Conservation (phyloP, 92 coral and sea anemone species). For the Micromussa lordhowensis region DNA sequence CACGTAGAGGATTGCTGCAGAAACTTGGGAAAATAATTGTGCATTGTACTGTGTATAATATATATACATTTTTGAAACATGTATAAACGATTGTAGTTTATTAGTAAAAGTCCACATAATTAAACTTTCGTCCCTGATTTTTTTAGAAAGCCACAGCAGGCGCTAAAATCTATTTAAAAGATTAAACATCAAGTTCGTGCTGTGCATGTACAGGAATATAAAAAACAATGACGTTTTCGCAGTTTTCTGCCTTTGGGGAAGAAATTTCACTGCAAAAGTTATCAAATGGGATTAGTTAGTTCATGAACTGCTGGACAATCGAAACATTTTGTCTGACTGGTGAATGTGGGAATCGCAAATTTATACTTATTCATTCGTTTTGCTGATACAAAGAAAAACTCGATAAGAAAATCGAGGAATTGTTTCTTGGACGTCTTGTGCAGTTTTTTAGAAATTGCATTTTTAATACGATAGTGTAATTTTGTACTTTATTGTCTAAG, state of each 20-base stretch:
- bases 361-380: conserved; percentile 13
- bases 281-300: background rate
- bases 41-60: background rate
- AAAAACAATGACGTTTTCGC: background rate
- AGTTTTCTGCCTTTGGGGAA: background rate
- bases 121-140: background rate
- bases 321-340: background rate
- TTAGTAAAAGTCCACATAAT: background rate
- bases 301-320: background rate
- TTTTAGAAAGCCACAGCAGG: background rate
- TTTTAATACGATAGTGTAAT: background rate
- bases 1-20: background rate
- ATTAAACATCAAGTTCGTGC: background rate
- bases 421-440: background rate
- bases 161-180: background rate
- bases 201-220: background rate
- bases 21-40: background rate
- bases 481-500: conserved; percentile 10
- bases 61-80: background rate
- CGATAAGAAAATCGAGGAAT: background rate
- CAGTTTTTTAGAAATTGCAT: background rate
- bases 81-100: background rate
- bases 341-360: background rate
- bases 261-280: background rate
- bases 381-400: background rate